These are phyloP conservation scores for Dasypogon diadema DNA, from an alignment of 2,888 invertebrate species.

Conservation along the genomic window DNA sequence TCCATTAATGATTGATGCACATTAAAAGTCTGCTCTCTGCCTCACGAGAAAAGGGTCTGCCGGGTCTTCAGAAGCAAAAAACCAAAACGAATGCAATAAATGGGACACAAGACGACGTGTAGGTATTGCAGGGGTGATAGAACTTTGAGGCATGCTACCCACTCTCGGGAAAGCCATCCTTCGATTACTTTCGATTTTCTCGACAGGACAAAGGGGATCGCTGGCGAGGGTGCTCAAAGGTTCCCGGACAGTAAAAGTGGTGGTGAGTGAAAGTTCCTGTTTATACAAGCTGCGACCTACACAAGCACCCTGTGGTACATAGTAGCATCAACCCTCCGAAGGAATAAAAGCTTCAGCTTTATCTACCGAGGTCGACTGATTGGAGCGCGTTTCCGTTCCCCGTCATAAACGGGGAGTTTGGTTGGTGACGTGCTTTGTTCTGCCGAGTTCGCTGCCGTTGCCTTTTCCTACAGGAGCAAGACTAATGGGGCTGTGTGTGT, in stretches of 20 bases:
- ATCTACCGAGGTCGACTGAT: conserved; percentile 40
- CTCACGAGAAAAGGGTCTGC: background rate
- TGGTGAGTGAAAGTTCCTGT: conserved; percentile 21
- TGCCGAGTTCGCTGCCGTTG: background rate
- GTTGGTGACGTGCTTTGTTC: conserved; percentile 39
- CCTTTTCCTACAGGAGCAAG: background rate
- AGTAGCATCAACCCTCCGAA: background rate
- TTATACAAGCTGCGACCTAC: background rate
- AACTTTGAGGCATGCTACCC: background rate
- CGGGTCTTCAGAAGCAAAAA: background rate
- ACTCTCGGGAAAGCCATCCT: background rate
- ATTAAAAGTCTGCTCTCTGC: conserved; percentile 14
- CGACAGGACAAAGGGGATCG: background rate
- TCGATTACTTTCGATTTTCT: conserved; percentile 44
- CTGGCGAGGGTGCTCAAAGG: background rate
- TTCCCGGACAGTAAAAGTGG: background rate
- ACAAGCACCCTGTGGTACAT: conserved; percentile 6
- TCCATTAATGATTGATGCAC: conserved; percentile 45
- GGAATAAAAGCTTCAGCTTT: conserved; percentile 25
- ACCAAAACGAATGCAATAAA: conserved; percentile 6
- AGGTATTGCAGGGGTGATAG: background rate
- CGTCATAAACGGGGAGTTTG: conserved; percentile 13
- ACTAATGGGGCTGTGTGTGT: conserved; percentile 18
- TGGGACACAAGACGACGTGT: conserved; percentile 3
- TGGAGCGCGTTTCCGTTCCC: conserved; percentile 31